phyloP scores from a whole-genome alignment of 1,140 invertebrate species.

The Phortica variegata region DNA sequence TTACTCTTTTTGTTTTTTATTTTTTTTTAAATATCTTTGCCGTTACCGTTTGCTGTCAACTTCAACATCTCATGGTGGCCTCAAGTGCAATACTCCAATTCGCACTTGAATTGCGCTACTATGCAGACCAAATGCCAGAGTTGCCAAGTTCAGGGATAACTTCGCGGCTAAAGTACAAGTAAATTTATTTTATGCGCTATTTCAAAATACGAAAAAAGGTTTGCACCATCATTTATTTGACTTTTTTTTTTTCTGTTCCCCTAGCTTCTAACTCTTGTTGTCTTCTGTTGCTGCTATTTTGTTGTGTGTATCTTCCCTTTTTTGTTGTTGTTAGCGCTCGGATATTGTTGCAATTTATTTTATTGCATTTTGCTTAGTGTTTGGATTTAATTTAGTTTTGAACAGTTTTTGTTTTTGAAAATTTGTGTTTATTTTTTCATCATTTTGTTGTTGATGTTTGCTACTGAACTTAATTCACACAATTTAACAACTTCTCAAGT shows the following conservation, averaged over 20 bases:
- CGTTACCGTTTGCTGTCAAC: constrained; percentile 35
- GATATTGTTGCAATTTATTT: constrained; percentile 53
- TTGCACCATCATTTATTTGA: constrained; percentile 42
- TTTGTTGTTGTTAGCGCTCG: constrained; percentile 16
- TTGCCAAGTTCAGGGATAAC: constrained; percentile 9
- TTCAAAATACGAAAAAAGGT: constrained; percentile 31
- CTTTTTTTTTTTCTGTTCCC: too few relatives aligned
- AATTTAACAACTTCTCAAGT: constrained; percentile 47
- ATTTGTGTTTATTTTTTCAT: too few relatives aligned
- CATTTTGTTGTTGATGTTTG: constrained; percentile 6
- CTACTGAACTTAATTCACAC: constrained; percentile 26
- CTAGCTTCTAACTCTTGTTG: constrained; percentile 37
- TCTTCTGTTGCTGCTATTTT: constrained; percentile 1
- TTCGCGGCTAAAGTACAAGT: constrained; percentile 10
- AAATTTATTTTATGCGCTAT: constrained; percentile 50
- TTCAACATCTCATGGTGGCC: constrained; percentile 27
- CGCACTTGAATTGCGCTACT: not conserved
- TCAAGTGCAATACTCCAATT: constrained; percentile 16
- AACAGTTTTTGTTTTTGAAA: constrained; percentile 5
- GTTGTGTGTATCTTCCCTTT: too few relatives aligned
- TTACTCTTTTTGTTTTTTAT: constrained; percentile 10
- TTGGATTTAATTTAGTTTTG: constrained; percentile 48
- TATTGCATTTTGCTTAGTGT: constrained; percentile 48
- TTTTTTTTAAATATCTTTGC: constrained; percentile 1
- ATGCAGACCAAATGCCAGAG: too few relatives aligned